Percentiles rank a stretch among this genome's conserved stretches.
These are phyloP conservation scores for Enteromius afrohamiltoni DNA, from an alignment of 2,797 vertebrate genomes.

Conservation along the genomic window DNA sequence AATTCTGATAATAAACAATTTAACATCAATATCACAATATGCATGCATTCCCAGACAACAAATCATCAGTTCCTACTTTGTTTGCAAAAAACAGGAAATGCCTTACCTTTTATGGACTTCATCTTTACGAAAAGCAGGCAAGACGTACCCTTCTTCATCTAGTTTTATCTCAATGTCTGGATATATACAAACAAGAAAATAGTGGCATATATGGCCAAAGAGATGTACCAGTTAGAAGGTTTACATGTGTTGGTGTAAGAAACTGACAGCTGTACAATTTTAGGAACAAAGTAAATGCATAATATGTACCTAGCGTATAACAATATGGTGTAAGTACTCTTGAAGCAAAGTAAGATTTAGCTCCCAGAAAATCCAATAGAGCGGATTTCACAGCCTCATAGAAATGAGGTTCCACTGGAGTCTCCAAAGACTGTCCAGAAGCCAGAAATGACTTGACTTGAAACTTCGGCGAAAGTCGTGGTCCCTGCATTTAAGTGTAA, in stretches of 20 bases:
- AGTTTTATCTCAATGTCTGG: conserved; percentile 94
- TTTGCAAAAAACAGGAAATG: not conserved
- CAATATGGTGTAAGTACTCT: conserved; percentile 86
- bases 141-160: conserved; percentile 86
- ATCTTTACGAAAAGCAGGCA: conserved; percentile 78
- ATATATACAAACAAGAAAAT: not conserved
- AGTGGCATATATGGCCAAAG: not conserved
- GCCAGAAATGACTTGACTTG: conserved; percentile 80
- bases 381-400: conserved; percentile 81
- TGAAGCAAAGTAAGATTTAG: conserved; percentile 84
- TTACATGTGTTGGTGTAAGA: not conserved
- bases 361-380: conserved; percentile 84
- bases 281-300: not conserved
- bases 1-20: conserved; percentile 73
- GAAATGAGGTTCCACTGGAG: conserved; percentile 76
- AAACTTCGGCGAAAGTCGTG: conserved; percentile 80
- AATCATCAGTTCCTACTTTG: not conserved
- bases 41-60: not conserved
- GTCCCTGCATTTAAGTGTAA: conserved; percentile 77
- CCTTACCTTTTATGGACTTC: conserved; percentile 83
- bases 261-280: not conserved
- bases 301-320: conserved; percentile 85
- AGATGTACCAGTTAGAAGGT: not conserved
- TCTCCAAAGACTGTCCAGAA: conserved; percentile 77
- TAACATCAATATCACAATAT: not conserved